Conservation (phyloP, 2,797 vertebrate species). For the Eremophila alpestris region DNA sequence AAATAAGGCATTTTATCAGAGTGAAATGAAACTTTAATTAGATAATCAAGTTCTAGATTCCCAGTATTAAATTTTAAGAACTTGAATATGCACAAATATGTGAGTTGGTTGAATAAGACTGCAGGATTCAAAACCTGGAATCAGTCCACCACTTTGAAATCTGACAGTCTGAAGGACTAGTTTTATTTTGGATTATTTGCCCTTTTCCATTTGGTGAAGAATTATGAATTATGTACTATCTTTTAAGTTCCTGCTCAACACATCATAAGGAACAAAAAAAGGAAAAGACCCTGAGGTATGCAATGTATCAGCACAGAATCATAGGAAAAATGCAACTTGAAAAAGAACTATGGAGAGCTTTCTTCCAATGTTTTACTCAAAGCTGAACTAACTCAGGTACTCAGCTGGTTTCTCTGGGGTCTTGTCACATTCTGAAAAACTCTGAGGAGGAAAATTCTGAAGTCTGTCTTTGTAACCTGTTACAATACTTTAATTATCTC, state of each 20-base stretch:
- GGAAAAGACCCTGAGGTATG: neutral
- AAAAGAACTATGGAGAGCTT: neutral
- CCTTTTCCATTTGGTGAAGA: neutral
- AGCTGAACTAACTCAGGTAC: neutral
- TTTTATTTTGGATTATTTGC: neutral
- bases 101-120: neutral
- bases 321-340: neutral
- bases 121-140: neutral
- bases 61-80: neutral
- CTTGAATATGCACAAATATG: neutral
- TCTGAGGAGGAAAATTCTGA: neutral
- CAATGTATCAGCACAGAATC: neutral
- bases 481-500: neutral
- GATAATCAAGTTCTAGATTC: neutral
- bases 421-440: neutral
- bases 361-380: neutral
- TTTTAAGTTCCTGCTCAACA: neutral
- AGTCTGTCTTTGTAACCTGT: neutral
- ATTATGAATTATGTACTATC: neutral
- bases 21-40: neutral
- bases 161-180: neutral
- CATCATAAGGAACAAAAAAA: neutral
- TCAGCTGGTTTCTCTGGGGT: neutral
- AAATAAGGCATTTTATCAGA: neutral
- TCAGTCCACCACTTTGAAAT: neutral